Evolutionary conservation across 2,888 invertebrate species (phyloP).

Genomic region (Scaptomyza caliginosa): DNA sequence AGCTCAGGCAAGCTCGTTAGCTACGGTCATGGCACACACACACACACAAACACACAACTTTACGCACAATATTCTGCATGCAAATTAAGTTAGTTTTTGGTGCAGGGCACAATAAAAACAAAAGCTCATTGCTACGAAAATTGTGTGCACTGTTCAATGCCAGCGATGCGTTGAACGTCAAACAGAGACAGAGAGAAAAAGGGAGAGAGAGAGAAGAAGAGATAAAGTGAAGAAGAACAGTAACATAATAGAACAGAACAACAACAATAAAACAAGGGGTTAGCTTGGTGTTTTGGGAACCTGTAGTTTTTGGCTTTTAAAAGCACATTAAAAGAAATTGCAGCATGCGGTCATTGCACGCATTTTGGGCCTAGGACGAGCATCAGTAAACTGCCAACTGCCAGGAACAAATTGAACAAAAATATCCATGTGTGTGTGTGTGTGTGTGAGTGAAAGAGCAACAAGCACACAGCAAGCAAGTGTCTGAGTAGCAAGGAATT

Average conservation of each 20-base stretch:
- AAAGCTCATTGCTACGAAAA: conserved; percentile 59
- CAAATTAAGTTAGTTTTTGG: conserved; percentile 76
- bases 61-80: conserved; percentile 61
- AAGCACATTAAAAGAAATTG: conserved; percentile 76
- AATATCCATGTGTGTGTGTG: conserved; percentile 28
- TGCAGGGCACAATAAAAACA: conserved; percentile 64
- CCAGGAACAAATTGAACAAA: conserved; percentile 59
- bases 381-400: conserved; percentile 35
- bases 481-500: not conserved
- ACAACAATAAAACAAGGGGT: conserved; percentile 12
- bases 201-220: not conserved
- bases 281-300: conserved; percentile 20
- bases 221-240: conserved; percentile 16
- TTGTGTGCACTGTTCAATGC: conserved; percentile 36
- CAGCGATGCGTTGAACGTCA: conserved; percentile 7
- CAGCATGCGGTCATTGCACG: conserved; percentile 54
- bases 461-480: conserved; percentile 13
- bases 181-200: too few relatives aligned
- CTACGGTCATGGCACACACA: conserved; percentile 35
- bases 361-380: conserved; percentile 31
- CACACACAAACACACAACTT: conserved; percentile 16
- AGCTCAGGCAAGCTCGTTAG: conserved; percentile 65
- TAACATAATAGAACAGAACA: conserved; percentile 10
- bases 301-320: conserved; percentile 75
- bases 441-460: conserved; percentile 10